Evolutionary conservation across 2,113 vertebrate species (phyloP), one percentile per base, ranked within the genome.

Genomic region (Barbus barbus): DNA sequence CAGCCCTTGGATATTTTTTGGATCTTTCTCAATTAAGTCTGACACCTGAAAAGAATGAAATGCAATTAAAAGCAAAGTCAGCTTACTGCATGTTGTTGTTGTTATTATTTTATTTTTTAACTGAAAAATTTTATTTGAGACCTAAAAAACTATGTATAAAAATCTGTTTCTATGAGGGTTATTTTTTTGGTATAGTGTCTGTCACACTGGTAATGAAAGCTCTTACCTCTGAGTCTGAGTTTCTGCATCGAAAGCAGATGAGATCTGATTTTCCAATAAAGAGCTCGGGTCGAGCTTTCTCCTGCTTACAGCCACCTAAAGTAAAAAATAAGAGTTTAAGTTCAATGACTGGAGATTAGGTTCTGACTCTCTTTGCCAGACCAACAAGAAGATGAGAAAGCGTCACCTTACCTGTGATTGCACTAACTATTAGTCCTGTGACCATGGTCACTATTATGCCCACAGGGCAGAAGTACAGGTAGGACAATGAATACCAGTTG

Each of bases 401-500:
- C 58, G 16, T 56, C 11, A n/a, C 44, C 87, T 91, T 51, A 95
- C 95, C 94, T 92, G 94, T 90, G 67, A 92, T 75, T 13, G 87
- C 48, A 86, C 95, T 95, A 78, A 94, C 82, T 33, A 93, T 75
- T 53, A 95, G 84, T 11, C 94, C 95, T 28, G 48, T 31, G 46
- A 84, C 77, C 0, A 95, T 74, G 2, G 93, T 95, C 78, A 61
- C 79, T 84, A 95, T 11, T 26, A 82, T 81, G 12, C 93, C 95
- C 41, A 95, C 18, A 3, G 92, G 87, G 58, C 90, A 86, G 51
- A 95, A 89, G 90, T 95, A 95, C 48, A 95, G 84, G 72, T 95
- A 95, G 46, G 95, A 95, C 86, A 95, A 83, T 44, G 95, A 95
- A 87, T 95, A 95, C 94, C 93, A 95, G 75, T 78, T 79, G 88